Evolutionary conservation across 2,888 invertebrate species (phyloP).

Genomic region (Platypus cylindrus): DNA sequence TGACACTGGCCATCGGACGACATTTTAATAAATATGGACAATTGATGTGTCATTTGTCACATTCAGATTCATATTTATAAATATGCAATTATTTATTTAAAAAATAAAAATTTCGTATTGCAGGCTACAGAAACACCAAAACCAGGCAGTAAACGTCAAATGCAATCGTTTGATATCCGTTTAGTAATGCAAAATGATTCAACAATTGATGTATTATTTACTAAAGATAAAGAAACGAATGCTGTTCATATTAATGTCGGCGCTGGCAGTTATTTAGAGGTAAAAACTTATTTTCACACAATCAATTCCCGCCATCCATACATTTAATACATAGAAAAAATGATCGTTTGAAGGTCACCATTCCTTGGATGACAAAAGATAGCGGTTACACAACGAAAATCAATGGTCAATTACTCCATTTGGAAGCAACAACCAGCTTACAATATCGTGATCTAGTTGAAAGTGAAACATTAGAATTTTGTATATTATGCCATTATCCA

Average conservation of each 20-base stretch:
- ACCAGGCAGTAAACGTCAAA: constrained; percentile 78
- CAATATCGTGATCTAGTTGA: constrained; percentile 84
- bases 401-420: constrained; percentile 83
- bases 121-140: constrained; percentile 62
- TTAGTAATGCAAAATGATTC: constrained; percentile 84
- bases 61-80: too few relatives aligned
- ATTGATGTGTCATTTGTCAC: too few relatives aligned
- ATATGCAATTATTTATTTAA: too few relatives aligned
- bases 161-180: constrained; percentile 85
- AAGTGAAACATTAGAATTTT: constrained; percentile 90
- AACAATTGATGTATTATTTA: constrained; percentile 91
- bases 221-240: constrained; percentile 90
- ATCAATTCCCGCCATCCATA: too few relatives aligned
- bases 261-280: constrained; percentile 88
- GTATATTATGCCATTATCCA: constrained; percentile 79
- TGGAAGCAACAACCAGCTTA: constrained; percentile 92
- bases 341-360: constrained; percentile 38
- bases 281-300: constrained; percentile 3
- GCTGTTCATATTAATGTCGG: constrained; percentile 93
- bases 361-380: constrained; percentile 84
- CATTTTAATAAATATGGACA: too few relatives aligned
- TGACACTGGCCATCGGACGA: too few relatives aligned
- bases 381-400: constrained; percentile 74
- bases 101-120: too few relatives aligned
- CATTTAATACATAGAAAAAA: too few relatives aligned